Evolutionary conservation across 1,140 invertebrate genomes (phyloP).

Genomic region (Drosophila trapezifrons): DNA sequence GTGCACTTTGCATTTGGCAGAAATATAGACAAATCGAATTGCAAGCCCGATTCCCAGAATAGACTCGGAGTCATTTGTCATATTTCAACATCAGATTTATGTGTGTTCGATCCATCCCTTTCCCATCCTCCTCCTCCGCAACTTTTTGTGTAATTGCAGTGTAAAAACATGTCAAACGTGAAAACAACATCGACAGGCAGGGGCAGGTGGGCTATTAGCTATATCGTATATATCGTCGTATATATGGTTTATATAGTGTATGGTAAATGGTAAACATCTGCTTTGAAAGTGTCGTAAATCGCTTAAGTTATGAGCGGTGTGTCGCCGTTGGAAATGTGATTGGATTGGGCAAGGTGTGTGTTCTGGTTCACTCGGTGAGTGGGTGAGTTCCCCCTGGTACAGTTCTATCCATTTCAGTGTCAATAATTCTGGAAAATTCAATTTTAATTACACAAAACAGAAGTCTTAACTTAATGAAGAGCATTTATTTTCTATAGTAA

Average conservation of each 20-base stretch:
- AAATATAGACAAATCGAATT: slow-evolving; percentile 29
- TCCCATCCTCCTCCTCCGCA: neutral
- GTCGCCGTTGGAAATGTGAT: slow-evolving; percentile 30
- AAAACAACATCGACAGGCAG: slow-evolving; percentile 37
- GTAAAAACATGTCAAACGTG: slow-evolving; percentile 43
- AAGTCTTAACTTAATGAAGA: neutral
- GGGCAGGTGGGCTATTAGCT: slow-evolving; percentile 37
- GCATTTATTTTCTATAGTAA: neutral
- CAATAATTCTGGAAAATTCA: slow-evolving; percentile 5
- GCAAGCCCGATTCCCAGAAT: slow-evolving; percentile 11
- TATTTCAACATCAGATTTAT: slow-evolving; percentile 49
- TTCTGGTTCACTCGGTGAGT: slow-evolving; percentile 32
- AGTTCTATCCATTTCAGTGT: neutral
- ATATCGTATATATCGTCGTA: slow-evolving; percentile 1
- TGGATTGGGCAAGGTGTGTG: slow-evolving; percentile 26
- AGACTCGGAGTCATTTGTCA: slow-evolving; percentile 35
- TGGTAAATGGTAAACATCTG: slow-evolving; percentile 62
- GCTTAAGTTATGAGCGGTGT: slow-evolving; percentile 46
- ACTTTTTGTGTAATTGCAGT: slow-evolving; percentile 29
- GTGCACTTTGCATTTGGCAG: slow-evolving; percentile 64
- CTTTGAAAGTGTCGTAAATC: slow-evolving; percentile 62
- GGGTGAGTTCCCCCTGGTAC: neutral
- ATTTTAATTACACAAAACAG: neutral
- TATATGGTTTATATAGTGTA: slow-evolving; percentile 16
- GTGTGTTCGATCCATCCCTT: slow-evolving; percentile 30